These are phyloP conservation scores for Zootoca vivipara DNA, from an alignment of 2,113 vertebrate species.

Conservation along the genomic window DNA sequence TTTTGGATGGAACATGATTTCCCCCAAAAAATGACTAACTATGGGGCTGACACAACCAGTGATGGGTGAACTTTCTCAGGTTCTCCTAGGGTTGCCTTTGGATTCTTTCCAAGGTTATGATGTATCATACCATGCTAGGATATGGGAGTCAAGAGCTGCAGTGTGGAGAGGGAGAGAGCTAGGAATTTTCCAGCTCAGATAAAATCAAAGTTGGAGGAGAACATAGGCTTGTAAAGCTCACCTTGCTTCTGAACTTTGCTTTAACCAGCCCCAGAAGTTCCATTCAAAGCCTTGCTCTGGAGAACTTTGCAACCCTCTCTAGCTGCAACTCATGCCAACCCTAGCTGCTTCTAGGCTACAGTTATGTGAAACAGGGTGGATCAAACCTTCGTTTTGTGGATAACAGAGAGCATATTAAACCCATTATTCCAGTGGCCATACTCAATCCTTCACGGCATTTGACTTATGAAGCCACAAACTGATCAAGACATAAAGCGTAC, in stretches of 20 bases:
- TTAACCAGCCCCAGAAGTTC: no score
- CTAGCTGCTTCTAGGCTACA: no score
- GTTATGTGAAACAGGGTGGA: neutral
- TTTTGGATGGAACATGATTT: neutral
- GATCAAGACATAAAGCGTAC: neutral
- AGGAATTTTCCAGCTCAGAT: no score
- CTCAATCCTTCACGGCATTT: neutral
- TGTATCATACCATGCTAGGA: no score
- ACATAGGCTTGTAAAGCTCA: no score
- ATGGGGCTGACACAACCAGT: neutral
- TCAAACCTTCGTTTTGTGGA: neutral
- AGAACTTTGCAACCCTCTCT: no score
- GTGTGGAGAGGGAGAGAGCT: no score
- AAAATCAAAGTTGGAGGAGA: no score
- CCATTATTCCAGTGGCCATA: neutral
- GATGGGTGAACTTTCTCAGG: neutral
- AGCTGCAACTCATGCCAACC: no score
- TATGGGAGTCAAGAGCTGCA: no score
- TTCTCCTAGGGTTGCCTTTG: neutral
- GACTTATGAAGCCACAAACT: neutral
- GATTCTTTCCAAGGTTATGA: neutral
- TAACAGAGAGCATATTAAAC: neutral
- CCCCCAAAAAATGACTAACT: neutral
- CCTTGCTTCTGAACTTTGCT: no score
- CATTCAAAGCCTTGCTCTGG: no score